phyloP scores from a whole-genome alignment of 1,140 invertebrate species.

The Leptinotarsa undecemlineata region DNA sequence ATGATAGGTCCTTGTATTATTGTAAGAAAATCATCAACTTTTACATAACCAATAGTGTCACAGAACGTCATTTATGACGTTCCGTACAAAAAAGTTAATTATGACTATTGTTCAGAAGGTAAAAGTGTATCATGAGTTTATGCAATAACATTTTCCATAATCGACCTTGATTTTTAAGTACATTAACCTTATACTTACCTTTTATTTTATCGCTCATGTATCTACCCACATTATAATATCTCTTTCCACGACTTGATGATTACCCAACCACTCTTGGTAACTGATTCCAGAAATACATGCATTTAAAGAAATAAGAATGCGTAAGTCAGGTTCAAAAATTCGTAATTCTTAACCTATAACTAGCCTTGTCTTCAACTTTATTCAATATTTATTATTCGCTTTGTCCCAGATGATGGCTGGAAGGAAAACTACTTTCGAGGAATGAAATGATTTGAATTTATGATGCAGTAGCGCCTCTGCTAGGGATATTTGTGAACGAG shows the following conservation, averaged over 20 bases:
- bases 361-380: neutral
- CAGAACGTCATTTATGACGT: too few species aligned
- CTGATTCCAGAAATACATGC: neutral
- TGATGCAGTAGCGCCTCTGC: too few species aligned
- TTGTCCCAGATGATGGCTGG: slow-evolving; percentile 4
- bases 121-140: neutral
- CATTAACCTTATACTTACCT: neutral
- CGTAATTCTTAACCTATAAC: neutral
- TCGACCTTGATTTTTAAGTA: neutral
- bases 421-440: slow-evolving; percentile 2
- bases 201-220: too few species aligned
- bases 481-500: too few species aligned
- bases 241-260: neutral
- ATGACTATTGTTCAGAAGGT: too few species aligned
- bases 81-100: too few species aligned
- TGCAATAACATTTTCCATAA: neutral
- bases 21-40: too few species aligned
- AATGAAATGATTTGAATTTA: neutral
- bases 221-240: neutral
- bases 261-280: slow-evolving; percentile 1
- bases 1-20: too few species aligned
- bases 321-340: neutral
- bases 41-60: too few species aligned
- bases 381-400: neutral
- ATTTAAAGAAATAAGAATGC: neutral